These are phyloP conservation scores for Drosophila ananassae DNA, from an alignment of 1,140 invertebrate genomes.

Conservation along the genomic window DNA sequence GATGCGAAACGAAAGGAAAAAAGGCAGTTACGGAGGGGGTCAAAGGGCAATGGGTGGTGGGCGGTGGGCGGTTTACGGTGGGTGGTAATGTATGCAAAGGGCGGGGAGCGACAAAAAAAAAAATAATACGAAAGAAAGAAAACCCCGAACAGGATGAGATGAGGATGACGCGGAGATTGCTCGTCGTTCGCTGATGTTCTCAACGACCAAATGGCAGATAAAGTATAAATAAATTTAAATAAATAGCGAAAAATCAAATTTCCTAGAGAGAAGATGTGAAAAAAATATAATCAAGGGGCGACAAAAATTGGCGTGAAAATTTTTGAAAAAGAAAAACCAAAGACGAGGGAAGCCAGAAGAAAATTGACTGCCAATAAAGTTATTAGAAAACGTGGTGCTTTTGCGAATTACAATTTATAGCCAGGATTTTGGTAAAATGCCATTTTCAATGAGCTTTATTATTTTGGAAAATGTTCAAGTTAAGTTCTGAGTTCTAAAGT, in stretches of 20 bases:
- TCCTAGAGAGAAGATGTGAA: slow-evolving; percentile 21
- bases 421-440: no score
- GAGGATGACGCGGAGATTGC: slow-evolving; percentile 47
- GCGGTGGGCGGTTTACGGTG: not conserved
- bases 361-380: slow-evolving; percentile 24
- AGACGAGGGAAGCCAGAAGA: not conserved
- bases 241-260: slow-evolving; percentile 76
- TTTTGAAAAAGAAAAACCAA: not conserved
- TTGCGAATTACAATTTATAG: not conserved
- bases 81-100: slow-evolving; percentile 51
- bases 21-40: not conserved
- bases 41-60: slow-evolving; percentile 10
- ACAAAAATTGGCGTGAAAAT: slow-evolving; percentile 14
- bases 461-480: no score
- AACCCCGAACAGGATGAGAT: slow-evolving; percentile 31
- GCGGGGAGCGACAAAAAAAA: not conserved
- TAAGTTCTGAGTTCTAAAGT: no score
- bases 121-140: slow-evolving; percentile 4
- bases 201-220: slow-evolving; percentile 59
- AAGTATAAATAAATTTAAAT: slow-evolving; percentile 79
- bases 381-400: not conserved
- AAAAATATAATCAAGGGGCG: not conserved
- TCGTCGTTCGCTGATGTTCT: slow-evolving; percentile 5
- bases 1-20: slow-evolving; percentile 20
- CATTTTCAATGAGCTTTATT: no score